Evolutionary conservation across 2,888 invertebrate genomes (phyloP).

Genomic region (Phrixothrix hirtus): DNA sequence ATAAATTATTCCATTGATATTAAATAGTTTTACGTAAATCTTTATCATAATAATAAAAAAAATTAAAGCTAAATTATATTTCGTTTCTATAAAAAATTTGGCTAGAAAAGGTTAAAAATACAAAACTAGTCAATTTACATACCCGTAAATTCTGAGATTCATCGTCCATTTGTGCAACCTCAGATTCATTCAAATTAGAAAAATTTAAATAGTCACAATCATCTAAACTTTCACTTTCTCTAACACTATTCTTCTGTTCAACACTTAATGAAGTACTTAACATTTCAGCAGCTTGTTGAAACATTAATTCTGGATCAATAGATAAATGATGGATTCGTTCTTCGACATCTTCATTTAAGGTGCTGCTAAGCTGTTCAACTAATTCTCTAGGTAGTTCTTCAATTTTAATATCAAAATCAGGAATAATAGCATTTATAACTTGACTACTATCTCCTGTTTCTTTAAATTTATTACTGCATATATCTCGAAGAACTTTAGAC

Average conservation of each 20-base stretch:
- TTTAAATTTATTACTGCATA: conserved; percentile 41
- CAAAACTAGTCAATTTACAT: too few species aligned
- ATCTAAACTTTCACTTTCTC: neutral
- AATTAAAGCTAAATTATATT: too few species aligned
- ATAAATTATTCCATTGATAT: too few species aligned
- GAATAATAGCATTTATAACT: conserved; percentile 50
- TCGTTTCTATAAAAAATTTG: too few species aligned
- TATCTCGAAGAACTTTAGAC: conserved; percentile 49
- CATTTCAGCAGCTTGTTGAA: conserved; percentile 35
- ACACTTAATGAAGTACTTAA: conserved; percentile 15
- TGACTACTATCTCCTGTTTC: conserved; percentile 40
- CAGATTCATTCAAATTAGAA: neutral
- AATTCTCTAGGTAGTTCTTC: conserved; percentile 50
- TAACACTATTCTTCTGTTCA: neutral
- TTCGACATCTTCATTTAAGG: conserved; percentile 39
- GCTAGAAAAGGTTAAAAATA: too few species aligned
- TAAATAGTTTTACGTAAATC: neutral
- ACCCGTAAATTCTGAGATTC: neutral
- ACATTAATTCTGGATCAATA: conserved; percentile 34
- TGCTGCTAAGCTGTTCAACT: conserved; percentile 46
- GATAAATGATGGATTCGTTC: conserved; percentile 10
- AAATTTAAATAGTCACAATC: conserved; percentile 7
- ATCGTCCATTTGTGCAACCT: neutral
- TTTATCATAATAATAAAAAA: too few species aligned
- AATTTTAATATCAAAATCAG: conserved; percentile 52